Evolutionary conservation across 2,113 vertebrate genomes (phyloP).

Genomic region (Sarotherodon lohbergeri): DNA sequence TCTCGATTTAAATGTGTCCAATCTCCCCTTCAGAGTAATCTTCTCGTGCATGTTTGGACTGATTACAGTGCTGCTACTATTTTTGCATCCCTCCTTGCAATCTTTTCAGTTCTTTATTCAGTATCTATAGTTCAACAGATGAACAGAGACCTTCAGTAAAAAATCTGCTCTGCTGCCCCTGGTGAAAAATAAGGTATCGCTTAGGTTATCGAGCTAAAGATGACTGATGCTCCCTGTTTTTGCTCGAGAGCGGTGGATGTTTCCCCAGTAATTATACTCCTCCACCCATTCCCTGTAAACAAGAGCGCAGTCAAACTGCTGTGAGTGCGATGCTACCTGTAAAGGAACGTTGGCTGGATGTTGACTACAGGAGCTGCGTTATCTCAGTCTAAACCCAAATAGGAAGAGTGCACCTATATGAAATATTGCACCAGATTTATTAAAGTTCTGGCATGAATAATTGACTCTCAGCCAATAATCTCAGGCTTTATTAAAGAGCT

Average conservation of each 20-base stretch:
- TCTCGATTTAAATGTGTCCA: background rate
- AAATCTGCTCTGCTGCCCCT: background rate
- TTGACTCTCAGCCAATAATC: too few relatives aligned
- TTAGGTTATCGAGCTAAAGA: background rate
- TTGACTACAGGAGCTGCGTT: background rate
- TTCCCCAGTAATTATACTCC: background rate
- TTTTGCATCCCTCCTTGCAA: background rate
- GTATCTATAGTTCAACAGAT: background rate
- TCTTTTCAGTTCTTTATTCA: background rate
- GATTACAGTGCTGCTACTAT: background rate
- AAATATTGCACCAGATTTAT: background rate
- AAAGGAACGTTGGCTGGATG: background rate
- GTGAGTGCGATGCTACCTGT: background rate
- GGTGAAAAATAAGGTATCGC: background rate
- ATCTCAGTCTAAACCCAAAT: background rate
- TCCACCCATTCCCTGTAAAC: background rate
- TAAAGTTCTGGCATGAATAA: background rate
- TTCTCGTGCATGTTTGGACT: background rate
- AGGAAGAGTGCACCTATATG: background rate
- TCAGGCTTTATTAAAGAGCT: background rate
- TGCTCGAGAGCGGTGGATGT: background rate
- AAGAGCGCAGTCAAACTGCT: fast-evolving
- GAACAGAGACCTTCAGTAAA: background rate
- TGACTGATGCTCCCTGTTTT: background rate
- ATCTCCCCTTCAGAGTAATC: background rate